Conservation (phyloP, 2,113 vertebrate species). For the Mesoclemmys tuberculata region DNA sequence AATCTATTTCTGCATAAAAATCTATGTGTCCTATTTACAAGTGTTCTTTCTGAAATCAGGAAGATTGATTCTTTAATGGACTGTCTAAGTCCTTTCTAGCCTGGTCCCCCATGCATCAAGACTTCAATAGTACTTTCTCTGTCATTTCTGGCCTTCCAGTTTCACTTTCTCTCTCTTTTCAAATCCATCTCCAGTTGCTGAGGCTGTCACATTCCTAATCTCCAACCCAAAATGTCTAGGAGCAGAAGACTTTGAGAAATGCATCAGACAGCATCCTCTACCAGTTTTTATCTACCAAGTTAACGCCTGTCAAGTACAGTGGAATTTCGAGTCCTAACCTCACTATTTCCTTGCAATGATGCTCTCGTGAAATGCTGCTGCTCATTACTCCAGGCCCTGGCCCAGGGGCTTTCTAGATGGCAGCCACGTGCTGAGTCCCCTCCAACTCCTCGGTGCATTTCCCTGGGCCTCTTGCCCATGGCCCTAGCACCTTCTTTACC, state of each 20-base stretch:
- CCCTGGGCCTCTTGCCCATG: too few species aligned
- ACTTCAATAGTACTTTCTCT: not conserved
- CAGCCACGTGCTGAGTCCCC: too few species aligned
- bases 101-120: not conserved
- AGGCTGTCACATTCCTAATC: not conserved
- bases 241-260: not conserved
- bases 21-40: constrained; percentile 28
- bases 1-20: constrained; percentile 52
- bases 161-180: not conserved
- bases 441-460: too few species aligned
- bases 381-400: too few species aligned
- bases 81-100: constrained; percentile 7
- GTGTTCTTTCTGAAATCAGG: constrained; percentile 22
- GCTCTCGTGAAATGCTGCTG: not conserved
- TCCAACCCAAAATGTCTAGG: too few species aligned
- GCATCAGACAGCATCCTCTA: not conserved
- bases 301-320: not conserved
- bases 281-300: not conserved
- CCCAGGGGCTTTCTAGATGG: too few species aligned
- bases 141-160: not conserved
- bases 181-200: not conserved
- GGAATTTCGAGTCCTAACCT: not conserved
- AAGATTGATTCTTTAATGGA: not conserved
- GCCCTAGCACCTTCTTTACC: too few species aligned
- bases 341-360: not conserved